Conservation (phyloP, 2,888 invertebrate species). For the Machimus rusticus region DNA sequence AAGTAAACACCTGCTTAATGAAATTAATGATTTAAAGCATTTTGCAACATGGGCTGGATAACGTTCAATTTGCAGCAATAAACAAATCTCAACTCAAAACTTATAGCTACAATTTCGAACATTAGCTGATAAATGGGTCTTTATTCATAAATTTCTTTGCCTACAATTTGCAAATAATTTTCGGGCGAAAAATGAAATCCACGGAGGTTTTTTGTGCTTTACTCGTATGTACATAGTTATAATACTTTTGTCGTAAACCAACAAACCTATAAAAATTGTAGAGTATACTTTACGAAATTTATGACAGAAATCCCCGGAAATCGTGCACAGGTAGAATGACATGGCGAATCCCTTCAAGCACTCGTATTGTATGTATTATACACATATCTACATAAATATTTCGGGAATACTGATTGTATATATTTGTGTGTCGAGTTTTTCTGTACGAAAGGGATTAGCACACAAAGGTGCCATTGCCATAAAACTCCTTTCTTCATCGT, state of each 20-base stretch:
- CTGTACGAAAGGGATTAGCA: neutral
- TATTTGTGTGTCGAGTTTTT: neutral
- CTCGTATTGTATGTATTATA: neutral
- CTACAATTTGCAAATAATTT: neutral
- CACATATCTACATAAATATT: neutral
- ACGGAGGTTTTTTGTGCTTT: neutral
- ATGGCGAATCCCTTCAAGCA: neutral
- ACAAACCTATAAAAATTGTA: constrained; percentile 24
- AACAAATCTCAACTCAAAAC: neutral
- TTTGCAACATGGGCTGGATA: no score
- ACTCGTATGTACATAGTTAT: neutral
- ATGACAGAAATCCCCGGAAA: neutral
- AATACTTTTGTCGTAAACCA: neutral
- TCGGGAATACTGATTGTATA: neutral
- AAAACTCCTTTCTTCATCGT: neutral
- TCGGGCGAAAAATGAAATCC: neutral
- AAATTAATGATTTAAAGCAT: no score
- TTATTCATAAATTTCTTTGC: neutral
- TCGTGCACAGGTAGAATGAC: neutral
- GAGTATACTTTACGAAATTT: constrained; percentile 5
- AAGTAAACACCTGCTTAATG: no score
- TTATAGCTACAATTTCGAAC: neutral
- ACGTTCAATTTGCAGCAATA: no score
- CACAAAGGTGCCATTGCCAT: neutral
- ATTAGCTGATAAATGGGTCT: neutral